Conservation (phyloP, 2,888 invertebrate genomes). For the Rhodophaea formosa region DNA sequence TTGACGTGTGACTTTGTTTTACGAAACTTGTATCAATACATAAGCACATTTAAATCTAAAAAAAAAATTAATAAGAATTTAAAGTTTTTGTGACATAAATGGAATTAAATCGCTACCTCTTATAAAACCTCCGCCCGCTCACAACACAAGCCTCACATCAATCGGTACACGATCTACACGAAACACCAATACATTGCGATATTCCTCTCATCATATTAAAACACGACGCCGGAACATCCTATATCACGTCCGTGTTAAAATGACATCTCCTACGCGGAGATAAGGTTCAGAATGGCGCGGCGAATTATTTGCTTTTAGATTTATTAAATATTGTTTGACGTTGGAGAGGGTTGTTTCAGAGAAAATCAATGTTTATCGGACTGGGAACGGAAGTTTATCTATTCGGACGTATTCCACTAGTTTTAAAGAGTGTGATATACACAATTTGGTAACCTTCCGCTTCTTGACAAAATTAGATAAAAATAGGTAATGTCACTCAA, state of each 20-base stretch:
- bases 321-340: slow-evolving; percentile 12
- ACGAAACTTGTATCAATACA: too few species aligned
- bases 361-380: slow-evolving; percentile 14
- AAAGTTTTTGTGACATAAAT: background rate
- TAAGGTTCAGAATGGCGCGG: slow-evolving; percentile 16
- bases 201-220: slow-evolving; percentile 46
- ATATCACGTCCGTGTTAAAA: slow-evolving; percentile 19
- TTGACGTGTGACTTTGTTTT: too few species aligned
- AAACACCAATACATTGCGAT: slow-evolving; percentile 62
- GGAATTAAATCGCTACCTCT: background rate
- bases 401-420: background rate
- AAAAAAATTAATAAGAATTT: background rate
- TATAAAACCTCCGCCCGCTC: slow-evolving; percentile 31
- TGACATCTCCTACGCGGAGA: slow-evolving; percentile 7
- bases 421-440: background rate
- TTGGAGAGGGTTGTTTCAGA: slow-evolving; percentile 5
- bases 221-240: slow-evolving; percentile 21
- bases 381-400: slow-evolving; percentile 25
- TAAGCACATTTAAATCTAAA: too few species aligned
- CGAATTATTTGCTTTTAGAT: slow-evolving; percentile 3
- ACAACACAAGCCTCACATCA: slow-evolving; percentile 29
- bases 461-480: too few species aligned
- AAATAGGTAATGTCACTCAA: too few species aligned
- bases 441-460: too few species aligned
- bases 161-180: slow-evolving; percentile 46